A percentile compares a stretch with the other conserved stretches of the same genome.
These are phyloP conservation scores for Jaculus jaculus DNA, from an alignment of 2,113 vertebrate species.

Conservation along the genomic window DNA sequence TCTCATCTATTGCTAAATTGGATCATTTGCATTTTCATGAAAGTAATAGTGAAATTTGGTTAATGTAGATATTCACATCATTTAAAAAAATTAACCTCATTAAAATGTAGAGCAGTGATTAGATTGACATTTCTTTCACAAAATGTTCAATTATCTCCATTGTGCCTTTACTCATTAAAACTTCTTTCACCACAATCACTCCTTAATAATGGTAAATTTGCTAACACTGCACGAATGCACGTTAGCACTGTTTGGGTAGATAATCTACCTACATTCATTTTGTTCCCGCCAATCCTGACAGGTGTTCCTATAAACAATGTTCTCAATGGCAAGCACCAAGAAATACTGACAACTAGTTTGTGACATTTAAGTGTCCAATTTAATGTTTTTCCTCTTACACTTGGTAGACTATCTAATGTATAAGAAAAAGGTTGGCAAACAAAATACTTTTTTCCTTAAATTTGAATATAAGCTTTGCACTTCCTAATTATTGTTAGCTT, in stretches of 20 bases:
- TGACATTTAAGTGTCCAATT: background rate
- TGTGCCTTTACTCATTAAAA: background rate
- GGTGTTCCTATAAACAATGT: background rate
- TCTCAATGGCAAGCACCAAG: background rate
- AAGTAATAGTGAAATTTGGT: background rate
- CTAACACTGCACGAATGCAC: background rate
- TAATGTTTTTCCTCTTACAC: background rate
- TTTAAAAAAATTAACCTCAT: slow-evolving; percentile 3
- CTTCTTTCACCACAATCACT: background rate
- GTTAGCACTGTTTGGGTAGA: background rate
- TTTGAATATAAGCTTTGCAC: background rate
- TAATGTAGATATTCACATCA: background rate
- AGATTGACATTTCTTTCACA: slow-evolving; percentile 8
- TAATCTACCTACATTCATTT: background rate
- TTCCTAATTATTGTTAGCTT: background rate
- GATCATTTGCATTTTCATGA: background rate
- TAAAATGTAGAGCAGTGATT: background rate
- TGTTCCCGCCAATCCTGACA: background rate
- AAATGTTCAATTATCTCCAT: slow-evolving; percentile 29
- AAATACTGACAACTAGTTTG: background rate
- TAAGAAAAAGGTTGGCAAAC: background rate
- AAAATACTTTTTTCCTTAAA: background rate
- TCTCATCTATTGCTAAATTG: background rate
- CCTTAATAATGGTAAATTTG: slow-evolving; percentile 33
- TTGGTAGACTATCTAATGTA: background rate